Percentiles rank a stretch among this genome's conserved stretches.
Evolutionary conservation across 1,140 invertebrate species (phyloP).

Genomic region (Achatina immaculata): DNA sequence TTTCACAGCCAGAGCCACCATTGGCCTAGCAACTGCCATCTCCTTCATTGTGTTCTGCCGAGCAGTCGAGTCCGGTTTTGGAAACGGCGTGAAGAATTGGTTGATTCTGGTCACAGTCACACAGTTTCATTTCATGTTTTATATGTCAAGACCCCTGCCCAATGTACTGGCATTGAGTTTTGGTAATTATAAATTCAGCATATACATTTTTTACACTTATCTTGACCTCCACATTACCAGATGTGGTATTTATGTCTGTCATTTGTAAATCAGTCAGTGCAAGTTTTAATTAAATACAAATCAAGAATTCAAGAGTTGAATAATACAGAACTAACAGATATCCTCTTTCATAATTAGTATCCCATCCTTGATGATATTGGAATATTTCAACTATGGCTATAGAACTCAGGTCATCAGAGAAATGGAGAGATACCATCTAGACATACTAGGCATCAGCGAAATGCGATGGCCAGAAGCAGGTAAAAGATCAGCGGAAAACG

Average conservation of each 20-base stretch:
- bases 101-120: conserved; percentile 86
- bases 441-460: too few relatives aligned
- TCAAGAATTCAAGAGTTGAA: too few relatives aligned
- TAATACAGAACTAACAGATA: too few relatives aligned
- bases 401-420: too few relatives aligned
- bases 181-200: conserved; percentile 78
- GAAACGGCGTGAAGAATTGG: conserved; percentile 83
- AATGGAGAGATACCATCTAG: too few relatives aligned
- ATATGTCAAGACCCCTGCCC: conserved; percentile 92
- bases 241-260: neutral
- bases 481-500: too few relatives aligned
- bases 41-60: conserved; percentile 81
- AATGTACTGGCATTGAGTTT: conserved; percentile 95
- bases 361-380: too few relatives aligned
- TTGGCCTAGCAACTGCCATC: conserved; percentile 83
- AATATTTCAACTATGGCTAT: too few relatives aligned
- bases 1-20: conserved; percentile 84
- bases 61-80: conserved; percentile 79
- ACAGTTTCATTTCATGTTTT: conserved; percentile 99
- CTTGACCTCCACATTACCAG: neutral
- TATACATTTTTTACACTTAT: too few relatives aligned
- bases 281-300: neutral
- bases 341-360: too few relatives aligned
- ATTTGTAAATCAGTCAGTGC: neutral
- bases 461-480: too few relatives aligned